Percentiles rank a stretch among this genome's conserved stretches.
Evolutionary conservation across 1,140 invertebrate genomes (phyloP).

Genomic region (Sarcophaga peregrina): DNA sequence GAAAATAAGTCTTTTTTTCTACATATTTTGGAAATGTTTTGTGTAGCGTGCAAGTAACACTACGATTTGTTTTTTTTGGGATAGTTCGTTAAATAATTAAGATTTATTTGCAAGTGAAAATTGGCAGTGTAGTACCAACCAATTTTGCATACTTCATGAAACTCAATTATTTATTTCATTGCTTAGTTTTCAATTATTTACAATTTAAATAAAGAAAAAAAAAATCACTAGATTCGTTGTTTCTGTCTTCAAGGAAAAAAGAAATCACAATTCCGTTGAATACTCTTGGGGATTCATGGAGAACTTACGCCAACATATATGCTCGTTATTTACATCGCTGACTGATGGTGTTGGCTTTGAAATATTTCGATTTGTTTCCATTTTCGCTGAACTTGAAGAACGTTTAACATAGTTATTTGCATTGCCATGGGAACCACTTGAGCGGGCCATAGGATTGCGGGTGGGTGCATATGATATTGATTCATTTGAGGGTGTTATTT

Average conservation of each 20-base stretch:
- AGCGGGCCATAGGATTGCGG: conserved; percentile 59
- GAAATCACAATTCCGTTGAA: conserved; percentile 64
- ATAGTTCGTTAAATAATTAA: conserved; percentile 2
- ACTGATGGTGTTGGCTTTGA: conserved; percentile 57
- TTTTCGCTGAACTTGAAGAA: conserved; percentile 46
- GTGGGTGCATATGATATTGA: conserved; percentile 59
- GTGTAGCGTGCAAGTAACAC: background rate
- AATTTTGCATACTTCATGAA: background rate
- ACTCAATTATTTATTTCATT: conserved; percentile 1
- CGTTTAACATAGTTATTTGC: conserved; percentile 47
- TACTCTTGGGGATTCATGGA: conserved; percentile 64
- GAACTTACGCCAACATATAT: conserved; percentile 66
- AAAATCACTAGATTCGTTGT: conserved; percentile 37
- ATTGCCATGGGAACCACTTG: conserved; percentile 20
- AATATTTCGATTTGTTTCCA: conserved; percentile 39
- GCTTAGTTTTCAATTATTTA: conserved; percentile 14
- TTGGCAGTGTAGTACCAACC: background rate
- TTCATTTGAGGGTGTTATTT: conserved; percentile 63
- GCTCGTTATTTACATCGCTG: conserved; percentile 54
- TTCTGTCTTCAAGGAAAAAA: background rate
- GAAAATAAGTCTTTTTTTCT: no score
- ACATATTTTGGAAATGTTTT: no score
- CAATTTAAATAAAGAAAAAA: conserved; percentile 23
- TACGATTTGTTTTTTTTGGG: background rate
- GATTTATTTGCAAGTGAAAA: background rate